Base-by-base conservation (phyloP, 2,888 invertebrate species). In the Nemotelus pantherinus region DNA sequence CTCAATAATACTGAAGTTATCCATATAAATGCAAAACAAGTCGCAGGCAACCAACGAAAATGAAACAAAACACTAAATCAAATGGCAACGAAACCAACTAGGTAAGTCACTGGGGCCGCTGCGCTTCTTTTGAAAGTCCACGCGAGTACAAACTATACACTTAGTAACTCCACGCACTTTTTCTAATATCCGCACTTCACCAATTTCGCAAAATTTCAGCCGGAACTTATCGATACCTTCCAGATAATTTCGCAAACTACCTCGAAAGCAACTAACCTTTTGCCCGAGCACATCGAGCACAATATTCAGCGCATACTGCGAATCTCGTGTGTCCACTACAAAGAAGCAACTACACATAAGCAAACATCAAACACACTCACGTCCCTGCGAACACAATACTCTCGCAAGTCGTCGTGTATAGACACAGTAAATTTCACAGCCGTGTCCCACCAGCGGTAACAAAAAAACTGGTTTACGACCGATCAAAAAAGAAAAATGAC, bases 41-140 rank as follows among this genome's bases (percentile, higher is more conserved):
- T 45, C 44, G 77, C 78, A 80, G 74, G 79, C 77, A 77, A 80
- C 77, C 79, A 80, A 79, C 80, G 79, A 76, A 77, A 80, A 80
- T 79, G 80, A 80, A 76, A 80, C 80, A 78, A 80, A 79, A 80
- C 77, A 77, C 68, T 78, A 10, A 78, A 80, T 77, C 78, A 78
- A 80, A 79, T 78, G 79, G 77, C 78, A 77, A 77, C 79, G 75
- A 78, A 78, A 58, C 80, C 76, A 25, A 65, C 45, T 67, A 76
- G 65, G 75, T 25, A 25, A 75, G 70, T 60, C 74, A 77, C 78
- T 77, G 80, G 80, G 80, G 78, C 78, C 78, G 72, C 72, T 78
- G 74, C 77, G 63, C 72, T 25, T 76, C 79, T 65, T 74, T 63
- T 44, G 63, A 79, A 75, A 43, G 48, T 68, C 74, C 57, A 72